Evolutionary conservation across 2,113 vertebrate genomes (phyloP).

Genomic region (Myrmecophaga tridactyla): DNA sequence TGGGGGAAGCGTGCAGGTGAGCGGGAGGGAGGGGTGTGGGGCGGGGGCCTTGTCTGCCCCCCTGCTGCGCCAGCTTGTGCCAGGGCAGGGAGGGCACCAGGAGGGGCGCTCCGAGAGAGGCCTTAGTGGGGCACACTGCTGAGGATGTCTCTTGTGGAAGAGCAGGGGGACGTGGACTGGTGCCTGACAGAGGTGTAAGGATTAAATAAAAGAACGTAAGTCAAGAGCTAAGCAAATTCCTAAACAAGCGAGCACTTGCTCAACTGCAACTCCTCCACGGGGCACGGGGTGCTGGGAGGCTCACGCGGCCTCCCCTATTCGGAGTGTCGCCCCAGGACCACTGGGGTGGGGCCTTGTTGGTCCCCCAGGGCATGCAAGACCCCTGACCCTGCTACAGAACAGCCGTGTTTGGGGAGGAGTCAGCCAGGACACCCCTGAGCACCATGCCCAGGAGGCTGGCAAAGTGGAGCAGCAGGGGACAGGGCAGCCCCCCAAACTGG

Average conservation of each 20-base stretch:
- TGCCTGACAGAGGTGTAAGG: rapidly evolving
- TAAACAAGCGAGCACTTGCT: rapidly evolving
- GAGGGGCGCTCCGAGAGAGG: background rate
- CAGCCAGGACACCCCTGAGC: background rate
- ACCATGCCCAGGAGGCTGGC: background rate
- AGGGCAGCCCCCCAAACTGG: background rate
- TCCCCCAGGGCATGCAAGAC: background rate
- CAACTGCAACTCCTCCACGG: rapidly evolving
- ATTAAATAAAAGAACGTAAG: rapidly evolving
- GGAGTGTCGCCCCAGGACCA: background rate
- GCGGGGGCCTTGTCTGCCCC: background rate
- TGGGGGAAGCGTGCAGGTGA: background rate
- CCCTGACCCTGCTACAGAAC: background rate
- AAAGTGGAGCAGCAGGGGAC: background rate
- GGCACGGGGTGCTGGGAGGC: rapidly evolving
- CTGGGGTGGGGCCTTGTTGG: background rate
- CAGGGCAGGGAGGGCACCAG: background rate
- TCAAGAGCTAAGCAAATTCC: rapidly evolving
- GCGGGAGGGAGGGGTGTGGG: background rate
- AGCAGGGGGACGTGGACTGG: rapidly evolving
- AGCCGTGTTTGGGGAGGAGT: background rate
- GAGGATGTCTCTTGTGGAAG: background rate
- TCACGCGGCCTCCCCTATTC: background rate
- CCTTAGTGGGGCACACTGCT: rapidly evolving
- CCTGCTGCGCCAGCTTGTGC: background rate